Evolutionary conservation across 2,113 vertebrate species (phyloP), one percentile per base, ranked within the genome.

Genomic region (Anoura caudifer): DNA sequence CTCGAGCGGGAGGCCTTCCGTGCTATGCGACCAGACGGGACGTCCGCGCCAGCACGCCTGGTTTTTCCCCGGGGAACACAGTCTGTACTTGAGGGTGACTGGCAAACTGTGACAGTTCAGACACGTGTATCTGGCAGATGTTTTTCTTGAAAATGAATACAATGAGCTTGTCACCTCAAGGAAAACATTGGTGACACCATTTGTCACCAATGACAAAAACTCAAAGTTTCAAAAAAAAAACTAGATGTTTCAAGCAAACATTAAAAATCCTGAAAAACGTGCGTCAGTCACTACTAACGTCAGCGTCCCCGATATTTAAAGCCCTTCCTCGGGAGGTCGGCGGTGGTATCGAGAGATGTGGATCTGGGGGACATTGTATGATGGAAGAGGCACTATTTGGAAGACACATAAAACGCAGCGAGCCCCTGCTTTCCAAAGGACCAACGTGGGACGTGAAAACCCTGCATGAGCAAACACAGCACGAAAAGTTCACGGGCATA

Each of bases 381-480:
- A 50, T 50, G 54, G 67, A 77, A 73, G 24, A 0, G 20, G 15
- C 28, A 33, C 20, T 50, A 28, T 87, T 36, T 61, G 22, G 52
- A 54, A 89, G 72, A n/a, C 31, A 26, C 0, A 11, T 56, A 20
- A 72, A 73, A 79, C 41, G 54, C 72, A 36, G 38, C 5, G 26
- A 73, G 33, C 38, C 38, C 7, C 1, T 52, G 24, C 52, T 76
- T 76, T 45, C 82, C 50, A 65, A 77, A 63, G n/a, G 50, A 80
- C 65, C 4, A 7, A 5, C 2, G 12, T 1, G 5, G 28, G 59
- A n/a, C 24, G 24, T 65, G 15, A 56, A 47, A 65, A 72, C 59
- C 63, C 43, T 0, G 10, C 3, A 0, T 10, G 19, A 63, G 28
- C 28, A 3, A 6, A 65, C 2, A 31, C 28, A 59, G 10, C 0